Conservation (phyloP, 2,888 invertebrate species). For the Drosophila kanekoi region DNA sequence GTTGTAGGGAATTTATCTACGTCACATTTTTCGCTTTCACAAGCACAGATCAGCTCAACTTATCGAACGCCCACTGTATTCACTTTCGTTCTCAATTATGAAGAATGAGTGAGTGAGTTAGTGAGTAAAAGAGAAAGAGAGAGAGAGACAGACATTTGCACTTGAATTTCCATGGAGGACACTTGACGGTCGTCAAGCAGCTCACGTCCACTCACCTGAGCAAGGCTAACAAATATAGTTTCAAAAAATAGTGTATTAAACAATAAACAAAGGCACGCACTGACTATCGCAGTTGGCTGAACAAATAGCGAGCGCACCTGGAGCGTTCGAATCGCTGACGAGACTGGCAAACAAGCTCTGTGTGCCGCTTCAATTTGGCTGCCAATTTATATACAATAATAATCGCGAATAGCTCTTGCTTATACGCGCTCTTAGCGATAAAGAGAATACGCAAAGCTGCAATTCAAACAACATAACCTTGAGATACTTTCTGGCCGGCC, state of each 20-base stretch:
- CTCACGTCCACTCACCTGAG: conserved; percentile 52
- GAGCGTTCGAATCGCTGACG: conserved; percentile 35
- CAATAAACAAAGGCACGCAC: conserved; percentile 17
- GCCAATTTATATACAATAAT: conserved; percentile 60
- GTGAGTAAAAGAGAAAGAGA: neutral
- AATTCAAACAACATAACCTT: conserved; percentile 50
- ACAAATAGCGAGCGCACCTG: conserved; percentile 25
- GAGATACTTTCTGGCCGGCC: conserved; percentile 53
- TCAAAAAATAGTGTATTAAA: conserved; percentile 5
- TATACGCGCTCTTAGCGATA: conserved; percentile 40
- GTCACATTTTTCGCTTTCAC: neutral
- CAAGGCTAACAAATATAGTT: conserved; percentile 40
- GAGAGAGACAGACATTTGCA: conserved; percentile 17
- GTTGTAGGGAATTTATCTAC: neutral
- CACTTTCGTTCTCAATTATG: conserved; percentile 25
- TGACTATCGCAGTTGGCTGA: conserved; percentile 10
- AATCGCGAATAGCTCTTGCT: conserved; percentile 44
- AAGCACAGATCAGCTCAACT: neutral
- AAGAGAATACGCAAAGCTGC: conserved; percentile 39
- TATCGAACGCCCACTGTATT: conserved; percentile 22
- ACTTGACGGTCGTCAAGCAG: conserved; percentile 46
- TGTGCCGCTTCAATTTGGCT: conserved; percentile 39
- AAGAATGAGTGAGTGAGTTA: no score
- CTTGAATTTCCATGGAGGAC: conserved; percentile 34
- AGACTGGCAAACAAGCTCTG: conserved; percentile 44